A percentile compares a stretch with the other conserved stretches of the same genome.
These are phyloP conservation scores for Adelges cooleyi DNA, from an alignment of 1,140 invertebrate species.

Conservation along the genomic window DNA sequence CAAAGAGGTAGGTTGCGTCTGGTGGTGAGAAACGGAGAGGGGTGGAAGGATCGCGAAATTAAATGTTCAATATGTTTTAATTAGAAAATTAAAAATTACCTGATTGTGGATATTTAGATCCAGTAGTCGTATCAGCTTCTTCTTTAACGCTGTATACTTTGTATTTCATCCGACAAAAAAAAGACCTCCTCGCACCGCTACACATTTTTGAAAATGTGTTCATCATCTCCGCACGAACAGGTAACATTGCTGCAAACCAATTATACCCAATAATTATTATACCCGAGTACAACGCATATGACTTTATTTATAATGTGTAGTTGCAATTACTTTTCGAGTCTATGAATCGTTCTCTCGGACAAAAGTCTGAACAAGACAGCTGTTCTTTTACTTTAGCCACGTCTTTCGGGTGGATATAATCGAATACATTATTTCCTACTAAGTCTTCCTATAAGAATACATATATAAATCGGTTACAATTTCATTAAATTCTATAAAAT, in stretches of 20 bases:
- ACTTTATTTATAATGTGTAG: no score
- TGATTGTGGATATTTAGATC: slow-evolving; percentile 32
- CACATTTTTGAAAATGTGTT: slow-evolving; percentile 61
- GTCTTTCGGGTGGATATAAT: slow-evolving; percentile 89
- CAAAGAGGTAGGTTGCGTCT: neutral
- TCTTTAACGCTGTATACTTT: slow-evolving; percentile 55
- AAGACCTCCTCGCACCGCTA: slow-evolving; percentile 77
- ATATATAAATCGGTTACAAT: neutral
- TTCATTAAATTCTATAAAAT: neutral
- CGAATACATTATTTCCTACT: slow-evolving; percentile 85
- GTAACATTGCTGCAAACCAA: slow-evolving; percentile 63
- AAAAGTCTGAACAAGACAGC: slow-evolving; percentile 77
- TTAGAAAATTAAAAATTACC: neutral
- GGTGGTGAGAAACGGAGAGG: neutral
- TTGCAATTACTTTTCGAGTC: slow-evolving; percentile 75
- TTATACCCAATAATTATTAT: neutral
- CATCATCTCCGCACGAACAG: slow-evolving; percentile 74
- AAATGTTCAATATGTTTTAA: no score
- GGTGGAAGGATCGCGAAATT: neutral
- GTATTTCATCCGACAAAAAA: slow-evolving; percentile 87
- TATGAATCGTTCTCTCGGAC: slow-evolving; percentile 75
- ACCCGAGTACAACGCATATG: no score
- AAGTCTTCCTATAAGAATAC: slow-evolving; percentile 58
- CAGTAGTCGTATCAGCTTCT: slow-evolving; percentile 53
- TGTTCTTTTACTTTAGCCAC: slow-evolving; percentile 92